These are phyloP conservation scores for Genyomyrus donnyi DNA, from an alignment of 2,113 vertebrate species.

Conservation along the genomic window DNA sequence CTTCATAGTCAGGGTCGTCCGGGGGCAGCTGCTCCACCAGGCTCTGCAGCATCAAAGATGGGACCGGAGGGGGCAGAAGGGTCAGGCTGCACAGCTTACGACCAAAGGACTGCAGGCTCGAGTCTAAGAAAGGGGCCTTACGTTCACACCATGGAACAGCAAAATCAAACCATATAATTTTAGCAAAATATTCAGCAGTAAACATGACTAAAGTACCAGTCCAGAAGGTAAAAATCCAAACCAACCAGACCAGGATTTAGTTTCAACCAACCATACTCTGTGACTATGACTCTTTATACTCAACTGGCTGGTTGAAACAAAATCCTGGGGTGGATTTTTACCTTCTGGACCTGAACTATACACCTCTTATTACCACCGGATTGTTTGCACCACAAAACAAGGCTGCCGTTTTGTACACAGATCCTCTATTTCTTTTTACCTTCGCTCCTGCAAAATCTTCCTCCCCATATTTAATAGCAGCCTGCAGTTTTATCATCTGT, in stretches of 20 bases:
- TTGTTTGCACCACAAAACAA: neutral
- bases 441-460: constrained; percentile 77
- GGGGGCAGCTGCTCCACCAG: constrained; percentile 79
- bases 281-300: neutral
- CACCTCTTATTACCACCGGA: neutral
- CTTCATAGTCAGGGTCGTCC: constrained; percentile 70
- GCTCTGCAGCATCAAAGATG: constrained; percentile 49
- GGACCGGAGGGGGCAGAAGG: neutral
- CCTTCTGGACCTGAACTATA: neutral
- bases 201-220: neutral
- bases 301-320: neutral
- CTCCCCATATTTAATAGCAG: constrained; percentile 83
- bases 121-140: too few relatives aligned
- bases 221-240: neutral
- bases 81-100: neutral
- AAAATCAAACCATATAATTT: neutral
- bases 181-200: neutral
- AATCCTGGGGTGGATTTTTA: neutral
- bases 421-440: constrained; percentile 42
- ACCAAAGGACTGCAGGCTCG: neutral
- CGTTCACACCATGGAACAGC: neutral
- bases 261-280: neutral
- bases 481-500: constrained; percentile 76
- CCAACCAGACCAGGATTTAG: neutral
- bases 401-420: neutral